These are phyloP conservation scores for Paraescarpia echinospica DNA, from an alignment of 1,140 invertebrate genomes.

Conservation along the genomic window DNA sequence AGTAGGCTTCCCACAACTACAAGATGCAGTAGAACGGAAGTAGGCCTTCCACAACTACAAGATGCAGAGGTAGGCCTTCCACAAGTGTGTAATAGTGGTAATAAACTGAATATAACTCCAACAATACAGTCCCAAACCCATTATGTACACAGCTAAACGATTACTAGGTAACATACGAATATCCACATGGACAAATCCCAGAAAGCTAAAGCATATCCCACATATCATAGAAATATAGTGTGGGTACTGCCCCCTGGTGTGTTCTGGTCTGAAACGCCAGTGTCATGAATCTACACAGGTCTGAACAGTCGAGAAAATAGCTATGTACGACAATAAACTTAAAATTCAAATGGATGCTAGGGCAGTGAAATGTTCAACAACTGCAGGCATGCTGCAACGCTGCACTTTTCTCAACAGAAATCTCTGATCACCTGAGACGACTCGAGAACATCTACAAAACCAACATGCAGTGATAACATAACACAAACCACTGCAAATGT, in stretches of 20 bases:
- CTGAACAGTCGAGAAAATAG: neutral
- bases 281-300: too few species aligned
- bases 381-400: neutral
- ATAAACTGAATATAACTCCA: neutral
- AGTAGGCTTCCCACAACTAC: neutral
- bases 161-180: neutral
- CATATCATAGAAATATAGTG: constrained; percentile 1
- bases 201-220: neutral
- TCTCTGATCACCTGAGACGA: neutral
- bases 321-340: neutral
- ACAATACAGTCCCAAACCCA: neutral
- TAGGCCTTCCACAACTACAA: neutral
- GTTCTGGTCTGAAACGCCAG: neutral
- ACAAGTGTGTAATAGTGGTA: neutral
- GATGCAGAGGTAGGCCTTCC: neutral
- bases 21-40: neutral
- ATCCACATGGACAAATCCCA: neutral
- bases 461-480: neutral
- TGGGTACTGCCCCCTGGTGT: neutral
- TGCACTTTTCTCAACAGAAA: neutral
- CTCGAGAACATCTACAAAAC: neutral
- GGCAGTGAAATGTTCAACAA: neutral
- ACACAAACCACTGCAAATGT: neutral
- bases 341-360: neutral
- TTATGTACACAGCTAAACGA: neutral